phyloP scores from a whole-genome alignment of 2,888 invertebrate genomes.

The Pyrocoelia pectoralis region DNA sequence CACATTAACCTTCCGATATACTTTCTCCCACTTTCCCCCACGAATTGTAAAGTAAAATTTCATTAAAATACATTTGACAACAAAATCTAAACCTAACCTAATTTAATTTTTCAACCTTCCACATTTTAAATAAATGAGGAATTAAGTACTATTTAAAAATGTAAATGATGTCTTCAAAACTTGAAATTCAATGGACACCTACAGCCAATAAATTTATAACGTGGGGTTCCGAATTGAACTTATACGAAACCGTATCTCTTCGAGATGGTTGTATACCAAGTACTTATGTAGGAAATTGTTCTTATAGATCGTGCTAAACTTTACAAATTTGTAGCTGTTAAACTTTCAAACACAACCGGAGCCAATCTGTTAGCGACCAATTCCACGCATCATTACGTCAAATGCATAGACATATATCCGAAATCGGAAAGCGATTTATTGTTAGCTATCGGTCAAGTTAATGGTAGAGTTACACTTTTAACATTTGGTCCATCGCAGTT shows the following conservation, averaged over 20 bases:
- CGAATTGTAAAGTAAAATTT: no score
- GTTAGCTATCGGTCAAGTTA: slow-evolving; percentile 87
- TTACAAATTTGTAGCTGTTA: slow-evolving; percentile 63
- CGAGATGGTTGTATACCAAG: slow-evolving; percentile 64
- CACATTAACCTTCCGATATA: no score
- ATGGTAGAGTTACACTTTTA: slow-evolving; percentile 85
- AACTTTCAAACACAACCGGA: slow-evolving; percentile 73
- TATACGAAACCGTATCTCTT: slow-evolving; percentile 78
- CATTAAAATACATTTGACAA: background rate
- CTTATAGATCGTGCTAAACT: background rate
- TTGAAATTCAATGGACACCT: slow-evolving; percentile 90
- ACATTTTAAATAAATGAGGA: background rate
- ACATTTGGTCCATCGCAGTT: slow-evolving; percentile 75
- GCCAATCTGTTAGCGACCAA: slow-evolving; percentile 78
- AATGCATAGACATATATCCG: slow-evolving; percentile 88
- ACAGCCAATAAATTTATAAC: slow-evolving; percentile 84
- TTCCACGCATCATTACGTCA: slow-evolving; percentile 79
- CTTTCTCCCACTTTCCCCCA: no score
- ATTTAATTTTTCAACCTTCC: background rate
- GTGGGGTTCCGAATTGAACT: slow-evolving; percentile 88
- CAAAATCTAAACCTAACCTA: background rate
- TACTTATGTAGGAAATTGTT: slow-evolving; percentile 20
- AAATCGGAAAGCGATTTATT: slow-evolving; percentile 78
- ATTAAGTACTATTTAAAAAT: background rate
- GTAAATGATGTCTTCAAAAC: slow-evolving; percentile 63